These are phyloP conservation scores for Dasysyrphus tricinctus DNA, from an alignment of 2,888 invertebrate species.

Conservation along the genomic window DNA sequence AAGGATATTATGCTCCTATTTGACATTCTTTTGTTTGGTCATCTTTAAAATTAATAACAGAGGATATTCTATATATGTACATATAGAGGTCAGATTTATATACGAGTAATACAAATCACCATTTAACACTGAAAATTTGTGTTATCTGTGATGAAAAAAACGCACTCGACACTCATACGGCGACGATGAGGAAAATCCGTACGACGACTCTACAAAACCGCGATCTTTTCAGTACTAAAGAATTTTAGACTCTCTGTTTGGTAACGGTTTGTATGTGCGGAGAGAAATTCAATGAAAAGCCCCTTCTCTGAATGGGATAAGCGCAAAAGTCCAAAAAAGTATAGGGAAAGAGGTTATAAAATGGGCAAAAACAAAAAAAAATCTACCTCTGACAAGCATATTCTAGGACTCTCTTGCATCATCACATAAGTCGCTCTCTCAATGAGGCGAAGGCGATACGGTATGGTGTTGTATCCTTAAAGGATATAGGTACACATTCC, in stretches of 20 bases:
- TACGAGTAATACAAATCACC: conserved; percentile 7
- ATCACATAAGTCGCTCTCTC: conserved; percentile 60
- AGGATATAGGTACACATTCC: conserved; percentile 65
- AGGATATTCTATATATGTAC: background rate
- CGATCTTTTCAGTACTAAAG: conserved; percentile 83
- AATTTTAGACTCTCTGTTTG: conserved; percentile 80
- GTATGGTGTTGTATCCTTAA: conserved; percentile 4
- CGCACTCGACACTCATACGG: conserved; percentile 61
- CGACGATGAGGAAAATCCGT: conserved; percentile 61
- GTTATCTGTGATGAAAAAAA: conserved; percentile 59
- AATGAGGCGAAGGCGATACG: conserved; percentile 17
- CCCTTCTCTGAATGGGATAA: conserved; percentile 63
- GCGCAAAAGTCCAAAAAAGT: conserved; percentile 51
- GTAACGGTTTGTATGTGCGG: conserved; percentile 66
- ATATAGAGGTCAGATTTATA: conserved; percentile 1
- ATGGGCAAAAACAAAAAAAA: conserved; percentile 9
- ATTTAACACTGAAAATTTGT: conserved; percentile 36
- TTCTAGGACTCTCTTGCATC: conserved; percentile 51
- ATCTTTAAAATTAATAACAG: background rate
- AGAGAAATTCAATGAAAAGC: conserved; percentile 69
- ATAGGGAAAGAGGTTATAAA: conserved; percentile 33
- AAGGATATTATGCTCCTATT: background rate
- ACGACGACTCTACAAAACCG: conserved; percentile 83
- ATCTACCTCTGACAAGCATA: conserved; percentile 52
- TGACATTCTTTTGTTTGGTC: background rate